Conservation (phyloP, 2,113 vertebrate species). For the Atractosteus spatula region DNA sequence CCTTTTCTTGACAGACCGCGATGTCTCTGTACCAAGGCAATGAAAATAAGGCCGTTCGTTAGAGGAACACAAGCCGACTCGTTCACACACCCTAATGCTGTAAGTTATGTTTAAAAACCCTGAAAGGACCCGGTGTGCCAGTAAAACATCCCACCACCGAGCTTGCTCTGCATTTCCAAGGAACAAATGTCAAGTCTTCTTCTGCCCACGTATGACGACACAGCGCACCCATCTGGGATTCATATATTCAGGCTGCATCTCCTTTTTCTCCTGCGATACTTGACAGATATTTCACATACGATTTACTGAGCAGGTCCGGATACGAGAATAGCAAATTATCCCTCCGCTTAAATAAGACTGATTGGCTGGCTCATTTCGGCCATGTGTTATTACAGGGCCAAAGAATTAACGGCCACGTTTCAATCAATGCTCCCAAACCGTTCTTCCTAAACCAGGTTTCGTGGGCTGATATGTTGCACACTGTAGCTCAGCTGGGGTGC, state of each 20-base stretch:
- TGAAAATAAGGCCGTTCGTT: neutral
- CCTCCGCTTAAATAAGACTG: too few species aligned
- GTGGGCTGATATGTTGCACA: too few species aligned
- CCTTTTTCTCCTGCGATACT: conserved; percentile 25
- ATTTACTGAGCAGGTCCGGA: neutral
- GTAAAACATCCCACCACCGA: conserved; percentile 18
- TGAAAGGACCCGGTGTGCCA: neutral
- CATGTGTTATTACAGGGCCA: too few species aligned
- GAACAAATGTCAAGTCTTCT: neutral
- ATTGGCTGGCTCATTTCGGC: too few species aligned
- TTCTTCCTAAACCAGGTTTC: too few species aligned
- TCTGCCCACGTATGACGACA: neutral
- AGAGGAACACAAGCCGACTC: too few species aligned
- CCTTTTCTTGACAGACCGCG: conserved; percentile 28
- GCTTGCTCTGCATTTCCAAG: neutral
- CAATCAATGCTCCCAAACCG: too few species aligned
- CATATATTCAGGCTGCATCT: neutral
- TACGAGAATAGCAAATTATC: neutral
- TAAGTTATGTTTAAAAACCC: too few species aligned
- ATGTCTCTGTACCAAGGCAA: neutral
- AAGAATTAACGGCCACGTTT: too few species aligned
- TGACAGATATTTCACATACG: conserved; percentile 3
- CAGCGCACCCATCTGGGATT: neutral
- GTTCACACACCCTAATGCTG: too few species aligned
- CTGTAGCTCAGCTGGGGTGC: too few species aligned